Conservation (phyloP, 2,113 vertebrate species). For the Columba livia region DNA sequence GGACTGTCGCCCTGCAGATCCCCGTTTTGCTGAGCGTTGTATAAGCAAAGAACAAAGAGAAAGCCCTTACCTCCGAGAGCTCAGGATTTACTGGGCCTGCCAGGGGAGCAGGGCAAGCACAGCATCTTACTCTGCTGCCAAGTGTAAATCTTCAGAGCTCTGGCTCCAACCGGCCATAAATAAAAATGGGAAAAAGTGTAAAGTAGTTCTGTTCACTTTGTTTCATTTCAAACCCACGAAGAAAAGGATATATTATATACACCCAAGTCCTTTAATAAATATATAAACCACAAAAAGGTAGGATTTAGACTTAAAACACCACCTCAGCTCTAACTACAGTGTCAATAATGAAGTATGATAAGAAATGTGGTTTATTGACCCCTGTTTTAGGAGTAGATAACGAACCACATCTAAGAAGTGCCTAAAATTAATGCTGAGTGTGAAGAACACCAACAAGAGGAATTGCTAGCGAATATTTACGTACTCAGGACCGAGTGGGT, state of each 20-base stretch:
- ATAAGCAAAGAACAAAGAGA: constrained; percentile 33
- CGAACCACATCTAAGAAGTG: not conserved
- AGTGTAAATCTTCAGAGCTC: constrained; percentile 35
- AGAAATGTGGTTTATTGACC: not conserved
- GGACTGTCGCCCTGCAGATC: not conserved
- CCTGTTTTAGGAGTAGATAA: not conserved
- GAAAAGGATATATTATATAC: not conserved
- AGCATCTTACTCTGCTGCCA: constrained; percentile 30
- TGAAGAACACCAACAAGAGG: not conserved
- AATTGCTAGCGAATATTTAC: not conserved
- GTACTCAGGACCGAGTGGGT: not conserved
- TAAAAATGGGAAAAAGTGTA: not conserved
- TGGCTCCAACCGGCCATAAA: not conserved
- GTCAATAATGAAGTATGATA: not conserved
- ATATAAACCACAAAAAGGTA: not conserved
- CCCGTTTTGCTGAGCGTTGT: not conserved
- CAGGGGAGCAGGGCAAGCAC: constrained; percentile 34
- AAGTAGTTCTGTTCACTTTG: constrained; percentile 21
- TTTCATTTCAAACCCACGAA: constrained; percentile 15
- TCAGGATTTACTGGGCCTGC: constrained; percentile 33
- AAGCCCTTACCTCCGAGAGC: not conserved
- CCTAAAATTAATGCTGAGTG: not conserved
- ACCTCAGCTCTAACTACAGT: not conserved
- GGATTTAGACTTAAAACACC: not conserved
- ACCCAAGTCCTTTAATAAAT: constrained; percentile 13